Conservation (phyloP, 1,140 invertebrate species). For the Bathynomus jamesi region DNA sequence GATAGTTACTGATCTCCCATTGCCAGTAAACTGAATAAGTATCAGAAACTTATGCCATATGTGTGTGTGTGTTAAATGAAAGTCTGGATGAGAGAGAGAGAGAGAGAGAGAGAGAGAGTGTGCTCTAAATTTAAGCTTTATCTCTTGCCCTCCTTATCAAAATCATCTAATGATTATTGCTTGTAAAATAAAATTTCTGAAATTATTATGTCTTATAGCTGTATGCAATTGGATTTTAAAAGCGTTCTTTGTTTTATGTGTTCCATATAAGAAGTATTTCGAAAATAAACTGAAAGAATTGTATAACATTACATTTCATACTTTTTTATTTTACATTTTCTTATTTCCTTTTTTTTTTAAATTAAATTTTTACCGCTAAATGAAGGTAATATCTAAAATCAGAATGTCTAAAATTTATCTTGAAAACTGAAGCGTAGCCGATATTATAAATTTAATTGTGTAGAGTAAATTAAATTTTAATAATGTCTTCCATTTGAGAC, state of each 20-base stretch:
- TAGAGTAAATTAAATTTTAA: not conserved
- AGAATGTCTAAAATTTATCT: no score
- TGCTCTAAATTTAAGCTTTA: not conserved
- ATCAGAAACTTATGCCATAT: no score
- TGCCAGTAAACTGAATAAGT: no score
- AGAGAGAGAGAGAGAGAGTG: not conserved
- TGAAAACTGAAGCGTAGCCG: no score
- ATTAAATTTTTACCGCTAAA: no score
- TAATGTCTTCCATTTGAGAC: not conserved
- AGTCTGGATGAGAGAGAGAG: not conserved
- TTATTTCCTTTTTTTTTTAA: not conserved
- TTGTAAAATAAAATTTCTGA: not conserved
- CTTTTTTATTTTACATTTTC: not conserved
- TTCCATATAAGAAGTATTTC: not conserved
- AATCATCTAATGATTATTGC: not conserved
- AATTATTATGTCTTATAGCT: not conserved
- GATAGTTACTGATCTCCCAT: no score
- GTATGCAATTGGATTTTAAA: not conserved
- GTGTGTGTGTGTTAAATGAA: no score
- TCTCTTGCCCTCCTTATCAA: not conserved
- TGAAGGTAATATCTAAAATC: no score
- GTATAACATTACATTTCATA: not conserved
- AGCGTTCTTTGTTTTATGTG: not conserved
- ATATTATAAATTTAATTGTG: no score
- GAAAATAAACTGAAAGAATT: not conserved